Evolutionary conservation across 2,113 vertebrate species (phyloP).

Genomic region (Cryptoleucopteryx plumbea): DNA sequence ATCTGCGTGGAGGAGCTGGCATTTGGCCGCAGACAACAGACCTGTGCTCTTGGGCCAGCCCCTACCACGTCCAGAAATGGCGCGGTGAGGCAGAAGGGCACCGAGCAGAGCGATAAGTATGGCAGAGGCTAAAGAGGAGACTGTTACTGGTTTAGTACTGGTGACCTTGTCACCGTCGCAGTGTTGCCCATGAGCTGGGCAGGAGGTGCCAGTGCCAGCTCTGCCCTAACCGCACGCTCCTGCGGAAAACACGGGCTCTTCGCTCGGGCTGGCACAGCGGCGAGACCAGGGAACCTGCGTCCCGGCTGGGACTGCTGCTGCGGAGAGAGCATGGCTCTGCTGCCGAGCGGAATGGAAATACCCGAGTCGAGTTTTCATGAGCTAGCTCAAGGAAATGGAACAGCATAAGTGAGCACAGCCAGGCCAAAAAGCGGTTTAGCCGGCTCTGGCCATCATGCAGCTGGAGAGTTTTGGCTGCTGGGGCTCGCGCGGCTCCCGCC

Average conservation of each 20-base stretch:
- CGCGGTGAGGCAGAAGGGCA: background rate
- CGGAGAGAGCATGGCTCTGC: background rate
- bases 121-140: background rate
- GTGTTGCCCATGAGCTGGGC: background rate
- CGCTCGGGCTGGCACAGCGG: background rate
- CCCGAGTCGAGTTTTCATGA: rapidly evolving
- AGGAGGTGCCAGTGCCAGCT: background rate
- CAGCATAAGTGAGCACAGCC: background rate
- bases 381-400: background rate
- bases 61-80: background rate
- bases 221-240: background rate
- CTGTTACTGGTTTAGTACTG: rapidly evolving
- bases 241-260: background rate
- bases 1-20: background rate
- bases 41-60: background rate
- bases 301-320: background rate
- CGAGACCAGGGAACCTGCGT: background rate
- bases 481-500: rapidly evolving
- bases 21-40: background rate
- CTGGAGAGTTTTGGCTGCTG: background rate
- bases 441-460: background rate
- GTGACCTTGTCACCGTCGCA: background rate
- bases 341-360: background rate
- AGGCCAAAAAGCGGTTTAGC: background rate
- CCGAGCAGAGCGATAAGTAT: background rate